phyloP scores from a whole-genome alignment of 2,113 vertebrate species.

The Serilophus lunatus region DNA sequence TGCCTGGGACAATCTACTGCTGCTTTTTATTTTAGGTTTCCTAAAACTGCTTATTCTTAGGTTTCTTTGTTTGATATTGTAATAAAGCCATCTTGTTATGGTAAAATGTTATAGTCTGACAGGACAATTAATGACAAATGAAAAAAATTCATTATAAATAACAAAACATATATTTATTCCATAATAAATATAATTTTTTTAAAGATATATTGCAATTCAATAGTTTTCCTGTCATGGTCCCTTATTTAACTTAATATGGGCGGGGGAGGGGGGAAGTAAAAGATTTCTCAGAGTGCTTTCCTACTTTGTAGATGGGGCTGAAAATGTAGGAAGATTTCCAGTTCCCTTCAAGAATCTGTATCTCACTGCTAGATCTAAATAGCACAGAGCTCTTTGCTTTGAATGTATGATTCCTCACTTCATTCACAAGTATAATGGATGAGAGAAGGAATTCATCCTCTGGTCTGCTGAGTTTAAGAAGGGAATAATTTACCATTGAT shows the following conservation, averaged over 20 bases:
- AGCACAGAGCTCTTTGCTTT: not conserved
- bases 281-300: not conserved
- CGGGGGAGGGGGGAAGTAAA: no score
- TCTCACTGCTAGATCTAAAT: not conserved
- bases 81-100: not conserved
- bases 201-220: not conserved
- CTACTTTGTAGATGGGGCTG: not conserved
- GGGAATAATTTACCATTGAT: not conserved
- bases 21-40: not conserved
- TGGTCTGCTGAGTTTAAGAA: not conserved
- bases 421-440: not conserved
- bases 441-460: not conserved
- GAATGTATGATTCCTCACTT: not conserved
- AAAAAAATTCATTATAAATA: not conserved
- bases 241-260: not conserved
- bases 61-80: not conserved
- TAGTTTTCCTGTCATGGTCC: not conserved
- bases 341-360: not conserved
- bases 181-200: not conserved
- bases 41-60: not conserved
- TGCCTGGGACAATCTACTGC: constrained; percentile 19
- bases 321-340: not conserved
- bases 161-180: not conserved
- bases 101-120: not conserved
- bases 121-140: not conserved